Evolutionary conservation across 1,140 invertebrate genomes (phyloP), one percentile per base, ranked within the genome.

Genomic region (Saxidomus purpurata): DNA sequence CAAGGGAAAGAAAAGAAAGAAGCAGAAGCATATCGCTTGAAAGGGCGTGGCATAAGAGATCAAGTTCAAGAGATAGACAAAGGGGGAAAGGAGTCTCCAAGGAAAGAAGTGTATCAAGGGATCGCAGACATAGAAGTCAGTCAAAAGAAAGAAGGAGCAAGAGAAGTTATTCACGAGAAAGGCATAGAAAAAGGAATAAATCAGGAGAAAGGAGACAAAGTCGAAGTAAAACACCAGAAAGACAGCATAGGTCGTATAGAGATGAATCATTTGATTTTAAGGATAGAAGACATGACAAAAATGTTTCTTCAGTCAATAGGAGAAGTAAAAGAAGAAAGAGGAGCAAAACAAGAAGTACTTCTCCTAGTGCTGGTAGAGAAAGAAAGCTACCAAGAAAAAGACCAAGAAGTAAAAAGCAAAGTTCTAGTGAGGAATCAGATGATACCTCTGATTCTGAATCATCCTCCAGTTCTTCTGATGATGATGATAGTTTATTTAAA

Each of bases 21-120:
- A 31, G 63, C 28, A 77, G 79, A 85, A 86, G 76, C 49, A 67
- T 79, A 25, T 36, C 61, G 25, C 74, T 76, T 25, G 88, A 90
- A 28, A 88, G 79, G n/a, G 63, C 49, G 2, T 77, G 77, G n/a
- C 19, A 79, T 79, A 82, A 34, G n/a, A 40, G 49, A 6, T 9
- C 59, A 34, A 55, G 86, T 88, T 38, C 67, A 28, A 77, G 71
- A 71, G 59, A 84, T 4, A 63, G 63, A 15, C 86, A 69, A 43
- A 76, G 31, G 67, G 38, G 22, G 43, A 40, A 49, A 43, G 9
- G 28, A 36, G 55, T 6, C 13, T 83, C 52, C 49, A 38, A 38
- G 36, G 80, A 83, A 6, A 83, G 59, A 69, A 83, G 38, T 49
- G 13, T 71, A 28, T 71, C 67, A 2, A 87, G 84, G 22, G 52